Base-by-base conservation (phyloP, 2,888 invertebrate species). In the Aquatica leii region DNA sequence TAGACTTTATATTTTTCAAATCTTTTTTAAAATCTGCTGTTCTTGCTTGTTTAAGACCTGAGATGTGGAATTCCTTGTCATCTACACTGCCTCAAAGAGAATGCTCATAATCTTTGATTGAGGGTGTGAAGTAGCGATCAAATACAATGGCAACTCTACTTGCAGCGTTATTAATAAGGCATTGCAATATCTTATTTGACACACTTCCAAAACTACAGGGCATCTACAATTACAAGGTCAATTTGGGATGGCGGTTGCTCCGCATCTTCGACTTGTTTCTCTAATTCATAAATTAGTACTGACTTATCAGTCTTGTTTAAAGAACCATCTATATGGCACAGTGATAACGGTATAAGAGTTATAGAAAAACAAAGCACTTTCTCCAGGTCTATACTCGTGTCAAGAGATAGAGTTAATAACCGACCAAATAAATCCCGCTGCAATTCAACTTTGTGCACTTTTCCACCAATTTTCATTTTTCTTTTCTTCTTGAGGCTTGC, bases 321-420 rank as follows among this genome's bases (percentile, higher is more conserved):
- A 17, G 69, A 66, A 50, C 72, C 72, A 66, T 72, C 70, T 51
- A 67, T 59, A 67, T 72, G 73, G 46, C 71, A 72, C 48, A 74
- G 64, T 48, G 73, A 69, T 59, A 69, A 37, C 57, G 69, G 71
- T 1, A 68, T 31, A 21, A 60, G 59, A 54, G 65, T 67, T 53
- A 69, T 54, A 17, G 70, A 69, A 67, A 63, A 59, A 62, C 46
- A 31, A 8, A 66, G 53, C 15, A 68, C 56, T 48, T 64, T 66
- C 14, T 50, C 65, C 21, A 67, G 18, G 34, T 17, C 14, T 43
- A 43, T 1, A 5, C 17, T 43, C 3, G 14, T 43, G 5, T 68
- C 48, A 9, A 50, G 15, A 8, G 21, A 12, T 11, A 62, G 20
- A 17, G 66, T 55, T 31, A 63, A 48, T 17, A 55, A 51, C 6